A percentile compares a stretch with the other conserved stretches of the same genome.
These are phyloP conservation scores for Charanyca ferruginea DNA, from an alignment of 2,888 invertebrate species.

Conservation along the genomic window DNA sequence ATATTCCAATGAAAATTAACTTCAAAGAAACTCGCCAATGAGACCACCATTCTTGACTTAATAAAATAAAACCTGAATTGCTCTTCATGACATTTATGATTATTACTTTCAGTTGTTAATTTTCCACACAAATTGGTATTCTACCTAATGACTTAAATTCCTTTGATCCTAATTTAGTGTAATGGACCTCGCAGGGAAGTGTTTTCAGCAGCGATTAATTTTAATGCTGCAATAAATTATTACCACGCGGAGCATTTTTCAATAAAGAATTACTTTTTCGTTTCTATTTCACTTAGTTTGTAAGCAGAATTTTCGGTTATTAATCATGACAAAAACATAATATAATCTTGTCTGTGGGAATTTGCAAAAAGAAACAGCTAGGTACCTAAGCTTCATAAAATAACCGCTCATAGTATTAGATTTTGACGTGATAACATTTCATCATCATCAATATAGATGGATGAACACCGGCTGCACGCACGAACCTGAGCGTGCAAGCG, in stretches of 20 bases:
- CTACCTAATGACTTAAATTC: constrained; percentile 48
- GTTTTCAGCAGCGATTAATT: constrained; percentile 56
- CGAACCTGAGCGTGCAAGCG: too few species aligned
- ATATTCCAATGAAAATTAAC: constrained; percentile 23
- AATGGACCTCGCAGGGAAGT: constrained; percentile 49
- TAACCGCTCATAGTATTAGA: too few species aligned
- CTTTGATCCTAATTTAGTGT: constrained; percentile 60
- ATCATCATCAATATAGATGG: too few species aligned
- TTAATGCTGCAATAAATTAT: constrained; percentile 57
- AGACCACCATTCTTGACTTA: not conserved
- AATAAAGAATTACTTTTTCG: constrained; percentile 28
- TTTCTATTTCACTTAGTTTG: constrained; percentile 18
- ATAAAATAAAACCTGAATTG: constrained; percentile 57
- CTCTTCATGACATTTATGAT: constrained; percentile 61
- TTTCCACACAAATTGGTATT: constrained; percentile 46
- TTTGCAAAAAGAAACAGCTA: too few species aligned
- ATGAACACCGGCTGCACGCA: too few species aligned
- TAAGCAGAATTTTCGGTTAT: not conserved
- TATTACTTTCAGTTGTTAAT: constrained; percentile 60
- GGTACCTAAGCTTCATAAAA: too few species aligned
- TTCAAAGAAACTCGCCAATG: constrained; percentile 5
- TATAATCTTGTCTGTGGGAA: too few species aligned
- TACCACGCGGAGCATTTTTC: constrained; percentile 35
- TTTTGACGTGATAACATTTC: too few species aligned
- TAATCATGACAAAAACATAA: not conserved